phyloP scores from a whole-genome alignment of 2,113 vertebrate species.

The Nothocercus julius region DNA sequence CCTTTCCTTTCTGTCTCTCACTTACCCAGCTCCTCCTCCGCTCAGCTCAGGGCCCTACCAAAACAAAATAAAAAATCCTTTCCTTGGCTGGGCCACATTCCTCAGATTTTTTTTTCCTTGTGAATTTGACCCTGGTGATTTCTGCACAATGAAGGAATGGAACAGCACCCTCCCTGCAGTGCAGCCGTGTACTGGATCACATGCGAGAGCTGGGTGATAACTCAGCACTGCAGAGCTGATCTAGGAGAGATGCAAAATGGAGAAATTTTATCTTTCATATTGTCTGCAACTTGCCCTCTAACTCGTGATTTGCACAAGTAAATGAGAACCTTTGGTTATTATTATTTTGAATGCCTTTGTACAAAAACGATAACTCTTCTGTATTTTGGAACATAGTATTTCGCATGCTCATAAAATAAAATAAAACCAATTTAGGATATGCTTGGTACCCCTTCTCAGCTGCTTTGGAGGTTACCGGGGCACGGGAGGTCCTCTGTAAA shows the following conservation, averaged over 20 bases:
- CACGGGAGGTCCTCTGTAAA: too few species aligned
- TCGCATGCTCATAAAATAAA: not conserved
- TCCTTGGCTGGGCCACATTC: constrained; percentile 8
- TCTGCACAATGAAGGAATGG: not conserved
- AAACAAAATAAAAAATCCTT: not conserved
- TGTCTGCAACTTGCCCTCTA: rapidly evolving
- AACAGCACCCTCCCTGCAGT: not conserved
- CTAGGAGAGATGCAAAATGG: not conserved
- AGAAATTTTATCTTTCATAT: not conserved
- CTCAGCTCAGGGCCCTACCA: not conserved
- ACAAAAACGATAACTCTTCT: rapidly evolving
- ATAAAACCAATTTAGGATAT: not conserved
- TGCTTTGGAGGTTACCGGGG: not conserved
- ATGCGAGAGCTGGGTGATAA: not conserved
- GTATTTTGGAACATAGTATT: not conserved
- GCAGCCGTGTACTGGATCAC: not conserved
- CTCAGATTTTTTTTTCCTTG: constrained; percentile 4
- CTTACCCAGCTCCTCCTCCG: not conserved
- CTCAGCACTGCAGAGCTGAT: not conserved
- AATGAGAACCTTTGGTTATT: not conserved
- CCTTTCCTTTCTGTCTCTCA: not conserved
- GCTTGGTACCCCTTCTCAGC: not conserved
- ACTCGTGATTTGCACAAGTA: not conserved
- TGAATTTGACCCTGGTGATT: not conserved
- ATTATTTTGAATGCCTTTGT: not conserved